These are phyloP conservation scores for Merodon equestris DNA, from an alignment of 2,888 invertebrate species.

Conservation along the genomic window DNA sequence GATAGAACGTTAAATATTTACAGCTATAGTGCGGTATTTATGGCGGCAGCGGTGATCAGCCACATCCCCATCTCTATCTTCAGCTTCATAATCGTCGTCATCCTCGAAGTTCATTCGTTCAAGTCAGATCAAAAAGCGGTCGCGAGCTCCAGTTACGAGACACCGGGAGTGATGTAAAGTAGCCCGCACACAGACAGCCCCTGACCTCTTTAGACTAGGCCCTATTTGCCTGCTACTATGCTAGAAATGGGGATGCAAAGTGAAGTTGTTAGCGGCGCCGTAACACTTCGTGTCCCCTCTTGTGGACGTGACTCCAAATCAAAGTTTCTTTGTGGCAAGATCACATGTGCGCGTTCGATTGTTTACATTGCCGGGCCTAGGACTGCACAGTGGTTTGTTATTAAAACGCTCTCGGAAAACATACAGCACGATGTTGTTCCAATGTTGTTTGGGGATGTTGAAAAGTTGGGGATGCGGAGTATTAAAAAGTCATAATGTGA, in stretches of 20 bases:
- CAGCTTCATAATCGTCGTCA: constrained; percentile 1
- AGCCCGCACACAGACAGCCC: constrained; percentile 54
- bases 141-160: constrained; percentile 21
- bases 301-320: constrained; percentile 35
- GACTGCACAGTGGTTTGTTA: constrained; percentile 59
- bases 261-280: constrained; percentile 35
- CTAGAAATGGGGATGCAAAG: constrained; percentile 4
- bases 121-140: constrained; percentile 55
- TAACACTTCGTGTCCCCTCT: constrained; percentile 17
- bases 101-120: constrained; percentile 4
- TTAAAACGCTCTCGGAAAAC: constrained; percentile 65
- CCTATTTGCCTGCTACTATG: constrained; percentile 11
- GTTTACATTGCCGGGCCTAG: constrained; percentile 37
- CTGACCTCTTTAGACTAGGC: constrained; percentile 56
- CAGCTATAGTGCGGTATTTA: constrained; percentile 67
- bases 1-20: constrained; percentile 66
- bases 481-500: constrained; percentile 57
- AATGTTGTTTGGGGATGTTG: constrained; percentile 29
- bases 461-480: constrained; percentile 24
- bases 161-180: constrained; percentile 45
- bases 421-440: constrained; percentile 41
- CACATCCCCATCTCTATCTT: constrained; percentile 16
- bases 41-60: constrained; percentile 49
- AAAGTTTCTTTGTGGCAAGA: constrained; percentile 54
- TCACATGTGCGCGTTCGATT: constrained; percentile 50